Evolutionary conservation across 2,888 invertebrate genomes (phyloP), one percentile per base, ranked within the genome.

Genomic region (Cryptophagus acutangulus): DNA sequence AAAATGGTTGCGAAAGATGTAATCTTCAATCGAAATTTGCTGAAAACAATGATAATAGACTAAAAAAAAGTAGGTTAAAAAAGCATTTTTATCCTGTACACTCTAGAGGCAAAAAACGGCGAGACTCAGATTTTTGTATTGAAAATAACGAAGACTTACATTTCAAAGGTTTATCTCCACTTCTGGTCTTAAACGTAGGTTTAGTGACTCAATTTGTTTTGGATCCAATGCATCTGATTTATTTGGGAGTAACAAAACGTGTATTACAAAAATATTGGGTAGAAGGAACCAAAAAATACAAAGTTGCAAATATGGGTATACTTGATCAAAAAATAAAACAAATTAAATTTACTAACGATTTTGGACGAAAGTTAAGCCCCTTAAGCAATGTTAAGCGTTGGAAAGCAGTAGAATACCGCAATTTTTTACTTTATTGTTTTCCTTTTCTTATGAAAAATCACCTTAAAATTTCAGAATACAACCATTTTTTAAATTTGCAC

Each of bases 191-290:
- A 9, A 18, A 29, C 15, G 4, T 40, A 10, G 36, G 36, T 5
- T 29, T 40, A 36, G 36, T 40, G 3, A 13, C 40, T 10, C 36
- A 40, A 29, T 36, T 40, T 26, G 26, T 36, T 26, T 40, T 40
- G 10, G 40, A 40, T 36, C 40, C 40, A 5, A 36, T 40, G 35
- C 40, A 40, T 40, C 13, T 40, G n/a, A 20, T 40, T 14, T 40
- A 26, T 28, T n/a, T 36, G n/a, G 40, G 40, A 9, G 40, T 40
- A 33, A 25, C 29, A 12, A 40, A 37, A 37, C 20, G 40, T 10
- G 18, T 40, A 17, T 17, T 40, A 14, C 15, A 15, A 26, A 36
- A 40, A 16, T 37, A 34, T 39, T 39, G 18, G 34, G 12, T 34
- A 10, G 33, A 36, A 17, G 29, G 29, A 26, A 39, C n/a, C n/a